Conservation (phyloP, 1,140 invertebrate species). For the Cydia fagiglandana region DNA sequence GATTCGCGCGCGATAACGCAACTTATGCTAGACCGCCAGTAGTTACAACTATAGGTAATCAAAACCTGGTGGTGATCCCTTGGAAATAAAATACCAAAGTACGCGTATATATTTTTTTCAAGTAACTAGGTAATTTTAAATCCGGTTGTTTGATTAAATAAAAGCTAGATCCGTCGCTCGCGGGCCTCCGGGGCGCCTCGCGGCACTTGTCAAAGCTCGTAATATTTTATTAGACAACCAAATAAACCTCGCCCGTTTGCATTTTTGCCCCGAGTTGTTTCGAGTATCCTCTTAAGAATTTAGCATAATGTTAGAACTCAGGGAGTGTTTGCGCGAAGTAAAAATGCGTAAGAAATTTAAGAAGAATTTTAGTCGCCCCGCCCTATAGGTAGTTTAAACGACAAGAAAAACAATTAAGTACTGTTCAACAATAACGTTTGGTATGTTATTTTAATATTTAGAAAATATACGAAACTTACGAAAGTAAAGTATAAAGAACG, state of each 20-base stretch:
- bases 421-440: too few species aligned
- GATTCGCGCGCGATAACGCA: too few species aligned
- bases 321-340: slow-evolving; percentile 6
- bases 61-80: too few species aligned
- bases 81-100: too few species aligned
- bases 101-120: background rate
- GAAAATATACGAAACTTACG: background rate
- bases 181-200: slow-evolving; percentile 55
- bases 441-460: background rate
- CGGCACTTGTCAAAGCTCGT: slow-evolving; percentile 75
- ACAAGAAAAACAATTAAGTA: background rate
- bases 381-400: too few species aligned
- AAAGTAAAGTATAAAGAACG: too few species aligned
- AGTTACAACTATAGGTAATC: too few species aligned
- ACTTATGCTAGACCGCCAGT: too few species aligned
- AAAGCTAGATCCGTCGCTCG: slow-evolving; percentile 15
- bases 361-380: background rate
- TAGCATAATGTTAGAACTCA: slow-evolving; percentile 23
- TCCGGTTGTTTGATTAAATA: slow-evolving; percentile 19
- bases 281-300: slow-evolving; percentile 37
- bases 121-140: background rate
- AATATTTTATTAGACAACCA: slow-evolving; percentile 79
- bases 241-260: slow-evolving; percentile 67
- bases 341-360: slow-evolving; percentile 16
- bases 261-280: slow-evolving; percentile 53